Percentiles rank a stretch among this genome's conserved stretches.
phyloP scores from a whole-genome alignment of 2,888 invertebrate species.

The Andrena marginata region DNA sequence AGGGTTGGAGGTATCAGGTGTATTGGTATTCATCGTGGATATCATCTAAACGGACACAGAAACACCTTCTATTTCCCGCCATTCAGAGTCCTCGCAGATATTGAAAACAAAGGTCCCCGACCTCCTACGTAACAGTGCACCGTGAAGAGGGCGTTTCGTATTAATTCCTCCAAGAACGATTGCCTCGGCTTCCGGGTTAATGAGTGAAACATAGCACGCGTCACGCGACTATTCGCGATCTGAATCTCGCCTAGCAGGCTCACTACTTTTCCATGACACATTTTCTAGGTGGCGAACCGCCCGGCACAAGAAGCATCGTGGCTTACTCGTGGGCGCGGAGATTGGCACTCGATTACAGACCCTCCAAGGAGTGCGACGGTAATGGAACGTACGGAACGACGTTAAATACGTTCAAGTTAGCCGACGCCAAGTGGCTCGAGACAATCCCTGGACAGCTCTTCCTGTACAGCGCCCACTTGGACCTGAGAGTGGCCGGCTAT shows the following conservation, averaged over 20 bases:
- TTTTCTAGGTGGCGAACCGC: constrained; percentile 78
- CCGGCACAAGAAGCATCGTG: constrained; percentile 87
- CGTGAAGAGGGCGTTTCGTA: constrained; percentile 1
- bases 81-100: not conserved
- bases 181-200: constrained; percentile 35
- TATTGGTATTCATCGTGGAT: too few relatives aligned
- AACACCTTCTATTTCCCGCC: too few relatives aligned
- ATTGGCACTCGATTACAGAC: constrained; percentile 83
- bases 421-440: constrained; percentile 79
- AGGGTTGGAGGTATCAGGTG: too few relatives aligned
- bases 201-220: constrained; percentile 29
- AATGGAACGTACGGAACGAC: constrained; percentile 74
- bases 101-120: not conserved
- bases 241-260: constrained; percentile 33
- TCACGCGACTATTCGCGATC: constrained; percentile 46
- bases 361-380: constrained; percentile 79
- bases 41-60: too few relatives aligned
- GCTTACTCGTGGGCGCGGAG: constrained; percentile 87
- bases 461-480: constrained; percentile 82
- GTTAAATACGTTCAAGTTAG: constrained; percentile 71
- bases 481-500: constrained; percentile 80
- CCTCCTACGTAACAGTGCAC: not conserved
- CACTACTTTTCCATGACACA: constrained; percentile 36
- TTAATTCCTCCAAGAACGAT: constrained; percentile 38
- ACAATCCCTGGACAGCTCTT: constrained; percentile 81